Conservation (phyloP, 2,888 invertebrate genomes). For the Hoplodrina ambigua region DNA sequence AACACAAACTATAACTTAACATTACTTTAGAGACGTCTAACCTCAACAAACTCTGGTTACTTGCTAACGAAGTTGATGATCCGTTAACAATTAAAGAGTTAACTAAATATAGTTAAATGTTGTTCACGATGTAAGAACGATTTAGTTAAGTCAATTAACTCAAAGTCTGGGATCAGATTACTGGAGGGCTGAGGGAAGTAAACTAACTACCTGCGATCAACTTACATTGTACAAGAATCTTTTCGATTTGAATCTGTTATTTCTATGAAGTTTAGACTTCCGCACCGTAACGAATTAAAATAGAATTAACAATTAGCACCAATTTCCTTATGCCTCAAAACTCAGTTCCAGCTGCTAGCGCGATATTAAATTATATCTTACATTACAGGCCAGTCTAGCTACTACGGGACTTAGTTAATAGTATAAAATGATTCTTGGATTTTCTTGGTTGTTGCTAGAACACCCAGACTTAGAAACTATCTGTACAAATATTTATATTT, state of each 20-base stretch:
- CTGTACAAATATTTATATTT: too few species aligned
- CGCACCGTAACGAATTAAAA: too few species aligned
- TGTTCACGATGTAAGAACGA: conserved; percentile 13
- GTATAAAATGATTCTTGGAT: too few species aligned
- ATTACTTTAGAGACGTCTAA: conserved; percentile 3
- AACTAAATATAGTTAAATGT: conserved; percentile 29
- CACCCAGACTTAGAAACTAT: too few species aligned
- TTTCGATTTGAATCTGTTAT: background rate
- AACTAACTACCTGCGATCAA: conserved; percentile 13
- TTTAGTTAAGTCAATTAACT: conserved; percentile 39
- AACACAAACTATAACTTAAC: conserved; percentile 13
- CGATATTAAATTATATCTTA: too few species aligned
- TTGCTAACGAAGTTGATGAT: conserved; percentile 30
- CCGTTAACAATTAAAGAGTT: conserved; percentile 39
- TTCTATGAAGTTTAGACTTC: too few species aligned
- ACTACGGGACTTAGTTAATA: too few species aligned
- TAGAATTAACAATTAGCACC: too few species aligned
- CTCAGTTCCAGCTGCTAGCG: too few species aligned
- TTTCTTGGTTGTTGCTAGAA: too few species aligned
- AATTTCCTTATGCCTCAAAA: too few species aligned
- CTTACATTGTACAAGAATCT: background rate
- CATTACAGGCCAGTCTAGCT: too few species aligned
- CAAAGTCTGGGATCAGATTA: conserved; percentile 25
- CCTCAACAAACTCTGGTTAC: conserved; percentile 16
- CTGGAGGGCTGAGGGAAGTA: conserved; percentile 6